Conservation (phyloP, 2,888 invertebrate genomes). For the Stratiomys singularior region DNA sequence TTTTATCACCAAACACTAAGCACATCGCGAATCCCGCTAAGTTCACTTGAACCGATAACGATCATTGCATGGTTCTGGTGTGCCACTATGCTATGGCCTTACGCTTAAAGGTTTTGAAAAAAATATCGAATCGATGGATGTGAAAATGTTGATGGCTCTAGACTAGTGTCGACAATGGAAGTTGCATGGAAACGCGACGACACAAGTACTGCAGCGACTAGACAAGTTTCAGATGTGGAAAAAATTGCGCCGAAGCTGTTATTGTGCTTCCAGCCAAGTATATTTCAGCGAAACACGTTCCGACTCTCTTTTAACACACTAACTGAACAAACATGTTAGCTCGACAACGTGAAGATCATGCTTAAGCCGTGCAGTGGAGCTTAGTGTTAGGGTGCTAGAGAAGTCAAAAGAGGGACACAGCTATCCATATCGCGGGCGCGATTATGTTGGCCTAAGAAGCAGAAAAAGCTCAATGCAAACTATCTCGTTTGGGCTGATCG, state of each 20-base stretch:
- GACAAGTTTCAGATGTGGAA: neutral
- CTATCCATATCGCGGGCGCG: neutral
- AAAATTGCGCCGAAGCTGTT: neutral
- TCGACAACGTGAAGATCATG: neutral
- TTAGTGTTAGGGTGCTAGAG: too few species aligned
- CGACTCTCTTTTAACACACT: neutral
- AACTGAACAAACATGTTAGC: neutral
- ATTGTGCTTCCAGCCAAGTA: neutral
- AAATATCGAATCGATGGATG: neutral
- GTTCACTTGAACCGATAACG: neutral
- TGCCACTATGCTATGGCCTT: neutral
- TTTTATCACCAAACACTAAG: neutral
- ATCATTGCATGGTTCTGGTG: neutral
- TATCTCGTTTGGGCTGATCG: neutral
- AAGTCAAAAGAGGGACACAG: neutral
- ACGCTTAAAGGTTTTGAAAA: neutral
- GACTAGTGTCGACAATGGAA: neutral
- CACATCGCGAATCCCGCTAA: neutral
- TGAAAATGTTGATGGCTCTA: neutral
- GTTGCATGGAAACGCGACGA: neutral
- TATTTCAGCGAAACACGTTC: neutral
- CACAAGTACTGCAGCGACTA: neutral
- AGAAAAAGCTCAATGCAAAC: neutral
- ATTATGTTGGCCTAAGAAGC: neutral
- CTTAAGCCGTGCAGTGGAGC: neutral